Conservation (phyloP, 2,888 invertebrate genomes). For the Abrostola tripartita region DNA sequence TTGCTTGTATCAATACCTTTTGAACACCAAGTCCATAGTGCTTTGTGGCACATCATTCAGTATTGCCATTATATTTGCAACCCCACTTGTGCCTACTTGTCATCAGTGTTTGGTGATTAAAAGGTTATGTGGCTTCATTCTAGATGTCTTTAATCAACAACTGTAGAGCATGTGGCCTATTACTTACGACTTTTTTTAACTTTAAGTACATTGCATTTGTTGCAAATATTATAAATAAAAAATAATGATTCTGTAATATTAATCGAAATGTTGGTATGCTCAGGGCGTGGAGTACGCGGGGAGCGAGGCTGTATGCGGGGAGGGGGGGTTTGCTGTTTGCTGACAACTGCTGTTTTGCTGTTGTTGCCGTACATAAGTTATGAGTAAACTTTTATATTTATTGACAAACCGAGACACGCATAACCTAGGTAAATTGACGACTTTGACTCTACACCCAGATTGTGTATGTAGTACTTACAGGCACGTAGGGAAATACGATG, state of each 20-base stretch:
- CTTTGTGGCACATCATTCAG: constrained; percentile 6
- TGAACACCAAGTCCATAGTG: constrained; percentile 9
- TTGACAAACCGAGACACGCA: constrained; percentile 81
- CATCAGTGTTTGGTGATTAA: constrained; percentile 20
- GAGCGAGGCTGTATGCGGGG: constrained; percentile 84
- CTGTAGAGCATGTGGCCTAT: constrained; percentile 44
- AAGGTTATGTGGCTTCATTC: constrained; percentile 25
- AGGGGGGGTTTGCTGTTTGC: constrained; percentile 84
- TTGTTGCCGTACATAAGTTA: constrained; percentile 87
- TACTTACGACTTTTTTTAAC: constrained; percentile 45
- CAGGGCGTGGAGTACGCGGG: constrained; percentile 85
- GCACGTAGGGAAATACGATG: constrained; percentile 34
- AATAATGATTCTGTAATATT: constrained; percentile 72
- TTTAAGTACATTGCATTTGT: constrained; percentile 54
- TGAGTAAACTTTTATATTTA: constrained; percentile 87
- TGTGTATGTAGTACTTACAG: constrained; percentile 28
- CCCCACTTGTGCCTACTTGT: constrained; percentile 5
- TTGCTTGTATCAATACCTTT: constrained; percentile 36
- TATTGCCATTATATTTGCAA: not conserved
- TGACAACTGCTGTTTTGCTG: constrained; percentile 87
- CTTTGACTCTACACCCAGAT: constrained; percentile 34
- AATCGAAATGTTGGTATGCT: constrained; percentile 86
- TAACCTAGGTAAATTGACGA: constrained; percentile 63
- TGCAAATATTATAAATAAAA: constrained; percentile 46
- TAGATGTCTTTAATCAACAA: constrained; percentile 17